Base-by-base conservation (phyloP, 1,140 invertebrate genomes). In the Caerostris darwini region DNA sequence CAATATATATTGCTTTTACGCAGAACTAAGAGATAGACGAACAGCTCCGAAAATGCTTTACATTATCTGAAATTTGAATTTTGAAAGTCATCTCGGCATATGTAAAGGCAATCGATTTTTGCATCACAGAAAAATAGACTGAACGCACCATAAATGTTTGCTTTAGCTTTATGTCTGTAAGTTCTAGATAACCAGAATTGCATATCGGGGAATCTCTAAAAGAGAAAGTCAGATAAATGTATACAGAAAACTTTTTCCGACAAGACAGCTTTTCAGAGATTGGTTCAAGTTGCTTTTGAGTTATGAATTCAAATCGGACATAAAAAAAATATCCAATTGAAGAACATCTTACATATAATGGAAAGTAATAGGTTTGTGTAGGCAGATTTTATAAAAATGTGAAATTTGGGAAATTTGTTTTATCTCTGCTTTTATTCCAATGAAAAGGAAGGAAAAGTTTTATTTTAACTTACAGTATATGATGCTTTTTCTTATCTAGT, bases 91-190 rank as follows among this genome's bases (percentile, higher is more conserved):
- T 85, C 83, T 58, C 58, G 50, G 19, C 57, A 85, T 85, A 85
- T 57, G n/a, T 59, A 85, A 85, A 85, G 58, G 54, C 17, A 58
- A 85, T 85, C 56, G 83, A 85, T 85, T 85, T 82, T 85, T 85
- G 54, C 53, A 19, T 59, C 83, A 34, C 19, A 53, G 83, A 17
- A 85, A 85, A 59, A 54, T 58, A 58, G 57, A 85, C 19, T 7
- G 10, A n/a, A 8, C 12, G 83, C 56, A 59, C 19, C 83, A 58
- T 85, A 85, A 58, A 85, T 85, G 57, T 85, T 56, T 85, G 54
- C 56, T 85, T 85, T 85, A 85, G 14, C 56, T 57, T 85, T 57
- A n/a, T 85, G 83, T 85, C 50, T 85, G 19, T 19, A 82, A 58
- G 57, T 59, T 85, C 54, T 19, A 8, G 54, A 57, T 85, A 57